phyloP scores from a whole-genome alignment of 2,113 vertebrate species.

The Limanda limanda region DNA sequence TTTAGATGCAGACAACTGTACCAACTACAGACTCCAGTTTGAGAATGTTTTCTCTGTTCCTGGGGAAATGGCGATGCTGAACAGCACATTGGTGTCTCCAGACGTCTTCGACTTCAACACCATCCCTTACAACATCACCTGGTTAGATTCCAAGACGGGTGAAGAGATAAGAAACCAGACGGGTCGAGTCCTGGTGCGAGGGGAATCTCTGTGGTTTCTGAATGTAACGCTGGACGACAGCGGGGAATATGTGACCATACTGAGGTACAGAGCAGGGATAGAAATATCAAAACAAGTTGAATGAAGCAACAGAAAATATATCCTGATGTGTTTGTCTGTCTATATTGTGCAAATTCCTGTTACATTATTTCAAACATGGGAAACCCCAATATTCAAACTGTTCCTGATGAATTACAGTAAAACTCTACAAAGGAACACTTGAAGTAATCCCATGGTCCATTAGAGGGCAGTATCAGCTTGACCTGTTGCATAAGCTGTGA shows the following conservation, averaged over 20 bases:
- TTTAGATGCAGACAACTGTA: constrained; percentile 69
- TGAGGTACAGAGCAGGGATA: constrained; percentile 73
- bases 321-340: too few species aligned
- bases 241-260: constrained; percentile 82
- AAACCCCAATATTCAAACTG: too few species aligned
- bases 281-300: background rate
- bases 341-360: too few species aligned
- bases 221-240: constrained; percentile 79
- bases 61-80: constrained; percentile 72
- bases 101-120: constrained; percentile 34
- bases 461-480: background rate
- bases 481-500: too few species aligned
- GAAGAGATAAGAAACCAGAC: constrained; percentile 55
- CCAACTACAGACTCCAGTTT: constrained; percentile 47
- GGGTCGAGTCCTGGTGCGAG: constrained; percentile 74
- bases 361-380: too few species aligned
- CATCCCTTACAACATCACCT: constrained; percentile 79
- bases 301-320: background rate
- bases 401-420: too few species aligned
- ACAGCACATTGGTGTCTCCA: constrained; percentile 59
- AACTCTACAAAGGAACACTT: too few species aligned
- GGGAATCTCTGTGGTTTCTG: constrained; percentile 86
- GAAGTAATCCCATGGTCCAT: background rate
- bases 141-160: constrained; percentile 81
- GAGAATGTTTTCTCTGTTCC: constrained; percentile 71